phyloP scores from a whole-genome alignment of 1,140 invertebrate species.

The Trichonephila clavipes region DNA sequence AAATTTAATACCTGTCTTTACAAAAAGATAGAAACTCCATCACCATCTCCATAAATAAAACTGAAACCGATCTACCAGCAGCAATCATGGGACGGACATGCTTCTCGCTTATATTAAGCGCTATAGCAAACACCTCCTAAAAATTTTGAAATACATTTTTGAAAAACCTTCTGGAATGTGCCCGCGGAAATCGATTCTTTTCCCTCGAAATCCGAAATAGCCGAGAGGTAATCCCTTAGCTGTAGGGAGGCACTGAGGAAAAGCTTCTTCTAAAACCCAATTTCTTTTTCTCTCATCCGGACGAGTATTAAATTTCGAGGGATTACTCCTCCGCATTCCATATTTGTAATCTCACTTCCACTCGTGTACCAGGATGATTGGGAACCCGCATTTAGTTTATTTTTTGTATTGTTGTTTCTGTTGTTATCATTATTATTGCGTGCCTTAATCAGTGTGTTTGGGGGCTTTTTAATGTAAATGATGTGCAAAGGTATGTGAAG shows the following conservation, averaged over 20 bases:
- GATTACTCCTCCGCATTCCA: constrained; percentile 17
- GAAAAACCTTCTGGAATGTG: background rate
- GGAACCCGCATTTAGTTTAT: background rate
- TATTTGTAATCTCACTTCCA: constrained; percentile 18
- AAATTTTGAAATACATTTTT: constrained; percentile 21
- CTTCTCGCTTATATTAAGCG: constrained; percentile 3
- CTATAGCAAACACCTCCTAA: background rate
- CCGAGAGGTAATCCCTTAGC: constrained; percentile 21
- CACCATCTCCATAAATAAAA: background rate
- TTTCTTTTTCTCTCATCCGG: constrained; percentile 5
- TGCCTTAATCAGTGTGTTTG: too few relatives aligned
- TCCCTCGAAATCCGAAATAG: constrained; percentile 1
- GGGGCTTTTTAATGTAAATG: too few relatives aligned
- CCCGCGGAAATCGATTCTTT: background rate
- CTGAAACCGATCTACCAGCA: constrained; percentile 2
- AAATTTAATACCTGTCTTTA: too few relatives aligned
- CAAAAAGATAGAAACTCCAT: background rate
- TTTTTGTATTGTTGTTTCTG: background rate
- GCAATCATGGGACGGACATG: background rate
- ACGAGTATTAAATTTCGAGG: constrained; percentile 46
- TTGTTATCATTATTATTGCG: too few relatives aligned
- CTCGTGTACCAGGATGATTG: background rate
- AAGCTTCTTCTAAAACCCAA: constrained; percentile 7
- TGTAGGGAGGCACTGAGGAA: background rate
- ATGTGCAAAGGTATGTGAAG: too few relatives aligned